Evolutionary conservation across 2,797 vertebrate species (phyloP).

Genomic region (Pyrocephalus nanus): DNA sequence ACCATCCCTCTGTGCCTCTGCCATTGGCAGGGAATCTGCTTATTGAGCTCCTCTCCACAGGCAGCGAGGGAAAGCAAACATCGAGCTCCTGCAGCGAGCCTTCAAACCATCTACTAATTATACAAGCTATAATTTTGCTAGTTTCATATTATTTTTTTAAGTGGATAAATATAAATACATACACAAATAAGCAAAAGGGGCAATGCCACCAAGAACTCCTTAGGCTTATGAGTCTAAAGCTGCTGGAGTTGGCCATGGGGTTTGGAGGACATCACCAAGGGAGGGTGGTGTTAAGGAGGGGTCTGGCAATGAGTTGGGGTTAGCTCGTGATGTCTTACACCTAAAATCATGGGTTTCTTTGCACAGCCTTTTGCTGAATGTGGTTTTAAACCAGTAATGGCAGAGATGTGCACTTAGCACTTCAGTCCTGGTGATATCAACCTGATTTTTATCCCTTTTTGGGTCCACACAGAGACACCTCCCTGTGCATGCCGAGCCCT

Average conservation of each 20-base stretch:
- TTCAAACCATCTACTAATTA: neutral
- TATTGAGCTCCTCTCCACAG: neutral
- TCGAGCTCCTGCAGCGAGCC: accelerated
- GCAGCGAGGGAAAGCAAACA: neutral
- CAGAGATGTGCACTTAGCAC: neutral
- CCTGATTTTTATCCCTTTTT: neutral
- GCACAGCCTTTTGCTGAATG: neutral
- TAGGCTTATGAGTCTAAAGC: neutral
- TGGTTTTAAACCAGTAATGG: neutral
- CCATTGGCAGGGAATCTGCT: neutral
- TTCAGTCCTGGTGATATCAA: neutral
- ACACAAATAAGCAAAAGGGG: neutral
- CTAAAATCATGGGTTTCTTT: neutral
- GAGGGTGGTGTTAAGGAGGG: neutral
- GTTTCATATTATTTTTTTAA: neutral
- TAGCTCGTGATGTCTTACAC: neutral
- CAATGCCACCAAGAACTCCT: neutral
- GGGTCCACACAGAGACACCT: neutral
- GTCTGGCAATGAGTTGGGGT: neutral
- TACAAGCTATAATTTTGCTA: accelerated
- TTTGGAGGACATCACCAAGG: neutral
- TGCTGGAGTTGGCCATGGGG: neutral
- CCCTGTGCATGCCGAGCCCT: accelerated
- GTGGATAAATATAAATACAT: accelerated
- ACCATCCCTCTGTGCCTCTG: neutral